Evolutionary conservation across 2,888 invertebrate species (phyloP).

Genomic region (Clusia tigrina): DNA sequence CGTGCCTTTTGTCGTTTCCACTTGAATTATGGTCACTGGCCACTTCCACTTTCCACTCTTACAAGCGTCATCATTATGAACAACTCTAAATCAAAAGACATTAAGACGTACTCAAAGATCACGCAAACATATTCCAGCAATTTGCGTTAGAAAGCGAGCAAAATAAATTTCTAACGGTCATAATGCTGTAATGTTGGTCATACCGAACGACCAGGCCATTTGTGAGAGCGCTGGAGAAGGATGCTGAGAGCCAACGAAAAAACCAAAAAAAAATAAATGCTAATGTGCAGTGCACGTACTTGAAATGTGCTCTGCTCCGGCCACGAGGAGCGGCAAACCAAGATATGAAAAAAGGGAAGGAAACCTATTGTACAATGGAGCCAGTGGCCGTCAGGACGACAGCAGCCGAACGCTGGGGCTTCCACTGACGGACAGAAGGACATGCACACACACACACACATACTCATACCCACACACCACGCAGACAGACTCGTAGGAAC

Average conservation of each 20-base stretch:
- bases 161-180: conserved; percentile 3
- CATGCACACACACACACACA: neutral
- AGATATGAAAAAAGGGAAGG: neutral
- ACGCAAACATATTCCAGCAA: neutral
- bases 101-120: conserved; percentile 3
- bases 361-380: neutral
- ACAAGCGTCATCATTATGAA: neutral
- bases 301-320: neutral
- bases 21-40: no score
- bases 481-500: conserved; percentile 24
- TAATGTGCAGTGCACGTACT: conserved; percentile 4
- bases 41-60: no score
- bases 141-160: neutral
- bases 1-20: no score
- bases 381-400: neutral
- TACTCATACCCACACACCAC: neutral
- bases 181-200: no score
- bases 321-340: neutral
- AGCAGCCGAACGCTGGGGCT: neutral
- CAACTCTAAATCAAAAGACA: neutral
- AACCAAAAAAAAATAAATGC: neutral
- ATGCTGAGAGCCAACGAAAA: neutral
- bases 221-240: neutral
- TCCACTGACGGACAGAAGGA: neutral
- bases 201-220: neutral